A percentile compares a stretch with the other conserved stretches of the same genome.
These are phyloP conservation scores for Ianthella basta DNA, from an alignment of 37 sponge, comb jelly and placozoan genomes.

Conservation along the genomic window DNA sequence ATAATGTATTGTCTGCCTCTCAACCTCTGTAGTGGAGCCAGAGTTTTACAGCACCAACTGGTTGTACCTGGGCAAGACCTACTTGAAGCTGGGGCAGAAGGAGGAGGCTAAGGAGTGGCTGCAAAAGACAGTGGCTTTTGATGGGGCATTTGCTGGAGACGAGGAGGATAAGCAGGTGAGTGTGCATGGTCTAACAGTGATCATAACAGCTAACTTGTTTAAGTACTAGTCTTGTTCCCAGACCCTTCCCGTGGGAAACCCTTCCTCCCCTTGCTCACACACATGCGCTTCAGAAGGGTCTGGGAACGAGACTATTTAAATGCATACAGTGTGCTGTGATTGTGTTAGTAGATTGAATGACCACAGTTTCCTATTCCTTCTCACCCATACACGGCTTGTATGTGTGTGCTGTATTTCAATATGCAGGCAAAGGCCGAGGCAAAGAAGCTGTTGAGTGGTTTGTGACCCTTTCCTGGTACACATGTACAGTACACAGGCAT, in stretches of 20 bases:
- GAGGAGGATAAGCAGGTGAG: slow-evolving; percentile 66
- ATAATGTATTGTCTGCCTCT: neutral
- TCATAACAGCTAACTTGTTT: too few relatives aligned
- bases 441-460: neutral
- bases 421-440: neutral
- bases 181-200: neutral
- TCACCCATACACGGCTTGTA: neutral
- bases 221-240: too few relatives aligned
- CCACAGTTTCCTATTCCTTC: neutral
- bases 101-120: slow-evolving; percentile 82
- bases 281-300: neutral
- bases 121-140: slow-evolving; percentile 56
- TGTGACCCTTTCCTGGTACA: neutral
- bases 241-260: too few relatives aligned
- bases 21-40: slow-evolving; percentile 56
- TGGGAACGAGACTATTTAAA: neutral
- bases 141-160: slow-evolving; percentile 22
- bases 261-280: neutral
- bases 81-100: slow-evolving; percentile 61
- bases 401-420: neutral
- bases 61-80: slow-evolving; percentile 73
- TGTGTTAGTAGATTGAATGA: neutral
- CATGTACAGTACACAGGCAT: neutral
- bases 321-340: neutral
- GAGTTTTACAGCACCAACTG: slow-evolving; percentile 82